Evolutionary conservation across 2,113 vertebrate genomes (phyloP), one percentile per base, ranked within the genome.

Genomic region (Tretioscincus oriximinensis): DNA sequence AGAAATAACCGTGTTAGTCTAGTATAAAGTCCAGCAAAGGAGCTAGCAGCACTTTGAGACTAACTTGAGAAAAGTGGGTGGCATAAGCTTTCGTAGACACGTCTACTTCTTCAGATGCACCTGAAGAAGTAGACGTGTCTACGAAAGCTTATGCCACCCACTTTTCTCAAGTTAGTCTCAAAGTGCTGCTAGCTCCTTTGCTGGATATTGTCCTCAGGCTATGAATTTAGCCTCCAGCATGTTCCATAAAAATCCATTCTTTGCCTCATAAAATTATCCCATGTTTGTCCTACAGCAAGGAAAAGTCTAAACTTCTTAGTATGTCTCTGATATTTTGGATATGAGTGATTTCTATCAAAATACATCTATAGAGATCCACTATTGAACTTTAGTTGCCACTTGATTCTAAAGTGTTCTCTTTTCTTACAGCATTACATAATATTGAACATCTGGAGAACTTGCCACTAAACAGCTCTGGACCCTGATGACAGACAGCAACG

Each of bases 361-460:
- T 85, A 60, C 75, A 84, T 75, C 41, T 85, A 49, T 16, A 85
- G 65, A 81, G 29, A 86, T 70, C 61, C 82, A 73, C 86, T 84
- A 20, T 26, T 69, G n/a, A 47, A 66, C 60, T 87, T 76, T 49
- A 68, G 60, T 75, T 87, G 89, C 93, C 93, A 92, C 86, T 86
- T 90, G 84, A 93, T 89, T 81, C 82, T 84, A 84, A 84, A 85
- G 87, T 85, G 86, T 90, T 72, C 72, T 81, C 24, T 82, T 81
- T 82, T 21, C 85, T 80, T 65, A 64, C 63, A 84, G 0, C 93
- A 95, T 95, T 92, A 87, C 84, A 94, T 95, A 96, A 94, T 88
- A 88, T 90, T 83, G 89, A 95, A 95, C 96, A 96, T 96, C 96
- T 97, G 95, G 95, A 93, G 93, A 92, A 91, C 90, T 92, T 91